Evolutionary conservation across 2,888 invertebrate species (phyloP), one percentile per base, ranked within the genome.

Genomic region (Leucophenga maculata): DNA sequence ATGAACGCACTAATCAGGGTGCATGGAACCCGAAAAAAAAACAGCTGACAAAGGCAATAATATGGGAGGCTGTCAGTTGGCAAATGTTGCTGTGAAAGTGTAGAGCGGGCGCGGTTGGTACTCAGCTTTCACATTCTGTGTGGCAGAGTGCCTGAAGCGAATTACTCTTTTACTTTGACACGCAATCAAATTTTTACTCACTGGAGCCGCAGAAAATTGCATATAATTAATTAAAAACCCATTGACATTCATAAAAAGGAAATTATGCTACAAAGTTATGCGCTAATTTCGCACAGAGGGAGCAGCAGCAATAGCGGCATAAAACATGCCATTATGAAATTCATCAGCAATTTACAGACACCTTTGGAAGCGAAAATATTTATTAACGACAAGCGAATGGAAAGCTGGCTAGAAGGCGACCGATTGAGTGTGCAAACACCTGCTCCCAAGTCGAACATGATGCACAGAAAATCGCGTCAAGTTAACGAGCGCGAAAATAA

Each of bases 231-330:
- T 80, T 80, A 80, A 80, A 82, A 82, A 82, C 59, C 80, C 77
- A 80, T 80, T 80, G 80, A 79, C 82, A 82, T 80, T 80, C 80
- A 80, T 80, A 79, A 79, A 80, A 75, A 79, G 78, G 76, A 80
- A 82, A 80, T 80, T 80, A 82, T 75, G 80, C 80, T 77, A 48
- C 68, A 60, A 50, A 14, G 31, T 59, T 67, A 50, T 48, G 59
- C 59, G 44, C 46, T 52, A 52, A n/a, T 32, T 31, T n/a, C 39
- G 46, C 57, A 57, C 31, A 16, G 39, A 66, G 13, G 31, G 52
- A 4, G 64, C 57, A 71, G 70, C 74, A 65, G 71, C 68, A 67
- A 32, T 16, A 14, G 39, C 66, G 73, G 69, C 72, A 69, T 78
- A 79, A 79, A 78, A 78, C 76, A 74, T 68, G 71, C 72, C 74